Percentiles rank a stretch among this genome's conserved stretches.
Evolutionary conservation across 2,113 vertebrate species (phyloP).

Genomic region (Antidorcas marsupialis): DNA sequence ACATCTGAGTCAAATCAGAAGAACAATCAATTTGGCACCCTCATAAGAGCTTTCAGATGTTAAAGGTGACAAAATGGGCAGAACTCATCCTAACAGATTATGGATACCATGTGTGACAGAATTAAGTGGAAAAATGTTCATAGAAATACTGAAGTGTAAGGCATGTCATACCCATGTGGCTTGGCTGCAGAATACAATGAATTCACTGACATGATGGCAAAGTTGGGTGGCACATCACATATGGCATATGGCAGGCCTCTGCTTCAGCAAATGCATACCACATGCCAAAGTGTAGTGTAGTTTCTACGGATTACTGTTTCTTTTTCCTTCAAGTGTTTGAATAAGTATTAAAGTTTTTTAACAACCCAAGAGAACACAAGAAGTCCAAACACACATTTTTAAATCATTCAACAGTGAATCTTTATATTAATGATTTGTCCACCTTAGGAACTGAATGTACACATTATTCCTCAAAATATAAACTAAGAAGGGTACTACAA

Average conservation of each 20-base stretch:
- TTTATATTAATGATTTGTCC: neutral
- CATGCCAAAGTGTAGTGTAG: conserved; percentile 41
- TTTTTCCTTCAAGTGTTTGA: conserved; percentile 39
- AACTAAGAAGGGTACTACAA: neutral
- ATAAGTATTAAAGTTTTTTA: conserved; percentile 48
- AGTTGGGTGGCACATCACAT: conserved; percentile 71
- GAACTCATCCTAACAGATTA: conserved; percentile 72
- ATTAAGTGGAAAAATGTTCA: conserved; percentile 70
- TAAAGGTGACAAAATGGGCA: conserved; percentile 71
- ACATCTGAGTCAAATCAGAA: conserved; percentile 61
- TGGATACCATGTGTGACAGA: conserved; percentile 63
- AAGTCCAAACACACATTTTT: neutral
- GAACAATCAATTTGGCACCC: conserved; percentile 66
- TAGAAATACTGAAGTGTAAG: conserved; percentile 65
- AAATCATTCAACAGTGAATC: neutral
- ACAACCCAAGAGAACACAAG: neutral
- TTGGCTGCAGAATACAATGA: conserved; percentile 70
- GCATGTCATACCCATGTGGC: conserved; percentile 66
- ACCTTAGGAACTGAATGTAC: neutral
- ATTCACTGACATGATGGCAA: conserved; percentile 67
- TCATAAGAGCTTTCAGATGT: conserved; percentile 65
- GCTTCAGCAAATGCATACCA: conserved; percentile 67
- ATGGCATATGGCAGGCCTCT: conserved; percentile 75
- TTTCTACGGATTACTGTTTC: conserved; percentile 4
- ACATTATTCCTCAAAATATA: conserved; percentile 11